These are phyloP conservation scores for Lophotis ruficrista DNA, from an alignment of 2,113 vertebrate species.

Conservation along the genomic window DNA sequence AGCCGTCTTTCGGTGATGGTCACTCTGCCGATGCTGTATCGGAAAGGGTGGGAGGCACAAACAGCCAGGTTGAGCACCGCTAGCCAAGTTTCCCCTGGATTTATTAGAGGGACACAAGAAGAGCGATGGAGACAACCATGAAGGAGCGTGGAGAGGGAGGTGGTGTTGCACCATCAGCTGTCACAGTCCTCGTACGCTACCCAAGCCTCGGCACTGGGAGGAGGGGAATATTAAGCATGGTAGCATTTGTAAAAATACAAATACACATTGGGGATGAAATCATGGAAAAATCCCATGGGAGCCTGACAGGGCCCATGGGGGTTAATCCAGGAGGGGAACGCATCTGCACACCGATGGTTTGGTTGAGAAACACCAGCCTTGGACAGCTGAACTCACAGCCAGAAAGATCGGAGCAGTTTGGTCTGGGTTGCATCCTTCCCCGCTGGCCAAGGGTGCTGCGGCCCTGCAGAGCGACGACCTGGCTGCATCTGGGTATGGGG, in stretches of 20 bases:
- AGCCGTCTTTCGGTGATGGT: background rate
- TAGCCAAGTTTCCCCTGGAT: background rate
- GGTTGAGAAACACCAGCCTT: background rate
- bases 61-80: background rate
- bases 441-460: background rate
- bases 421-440: background rate
- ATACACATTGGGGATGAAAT: background rate
- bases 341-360: background rate
- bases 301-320: background rate
- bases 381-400: background rate
- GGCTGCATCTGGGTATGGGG: background rate
- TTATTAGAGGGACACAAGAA: background rate
- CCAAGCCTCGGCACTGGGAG: background rate
- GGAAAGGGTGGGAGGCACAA: background rate
- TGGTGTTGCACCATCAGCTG: background rate
- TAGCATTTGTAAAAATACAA: background rate
- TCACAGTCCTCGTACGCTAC: background rate
- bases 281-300: background rate
- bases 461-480: background rate
- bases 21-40: accelerated
- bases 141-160: background rate
- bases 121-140: background rate
- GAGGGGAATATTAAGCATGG: background rate
- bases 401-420: background rate
- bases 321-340: background rate